Evolutionary conservation across 37 sponge, comb jelly and placozoan species (phyloP), one percentile per base, ranked within the genome.

Genomic region (Aplysina aerophoba): DNA sequence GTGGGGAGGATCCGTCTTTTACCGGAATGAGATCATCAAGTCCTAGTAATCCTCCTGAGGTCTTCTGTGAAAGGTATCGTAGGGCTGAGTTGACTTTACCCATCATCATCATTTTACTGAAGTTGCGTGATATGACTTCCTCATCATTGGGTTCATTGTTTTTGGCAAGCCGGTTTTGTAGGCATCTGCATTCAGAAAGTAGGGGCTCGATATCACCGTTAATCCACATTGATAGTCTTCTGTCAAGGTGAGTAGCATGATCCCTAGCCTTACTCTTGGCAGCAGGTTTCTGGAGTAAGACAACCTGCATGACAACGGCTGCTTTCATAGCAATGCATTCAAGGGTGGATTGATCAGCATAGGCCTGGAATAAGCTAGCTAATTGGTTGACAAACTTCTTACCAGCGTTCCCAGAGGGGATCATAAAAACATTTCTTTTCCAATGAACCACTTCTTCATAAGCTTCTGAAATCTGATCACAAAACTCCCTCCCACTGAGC

Each of bases 241-340:
- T 50, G 5, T 50, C 57, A n/a, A 79, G 80, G 30, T 27, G 12
- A 50, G 3, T 4, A 25, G 15, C 44, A 8, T 40, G 17, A 4
- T 40, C 80, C 15, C 15, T 79, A 5, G 56, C 15, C 6, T 79
- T 79, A 50, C 15, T 40, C 11, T 22, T n/a, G n/a, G n/a, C n/a
- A n/a, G n/a, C n/a, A n/a, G 80, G 80, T 19, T 55, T 79, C 25
- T 53, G 80, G 2, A 79, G 57, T 2, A 79, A 11, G 5, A 79
- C 56, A 11, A 22, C 44, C 1, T 55, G 55, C 3, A 55, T 14
- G 17, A 79, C 80, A 55, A 55, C 44, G 1, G 55, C 80, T 44
- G 80, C 80, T 40, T 8, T 24, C 1, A 79, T 2, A 12, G 55
- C 55, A 5, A 50, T 28, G 19, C 27, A 21, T 13, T 44, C 80